Base-by-base conservation (phyloP, 2,888 invertebrate genomes). In the Mystacides longicornis region DNA sequence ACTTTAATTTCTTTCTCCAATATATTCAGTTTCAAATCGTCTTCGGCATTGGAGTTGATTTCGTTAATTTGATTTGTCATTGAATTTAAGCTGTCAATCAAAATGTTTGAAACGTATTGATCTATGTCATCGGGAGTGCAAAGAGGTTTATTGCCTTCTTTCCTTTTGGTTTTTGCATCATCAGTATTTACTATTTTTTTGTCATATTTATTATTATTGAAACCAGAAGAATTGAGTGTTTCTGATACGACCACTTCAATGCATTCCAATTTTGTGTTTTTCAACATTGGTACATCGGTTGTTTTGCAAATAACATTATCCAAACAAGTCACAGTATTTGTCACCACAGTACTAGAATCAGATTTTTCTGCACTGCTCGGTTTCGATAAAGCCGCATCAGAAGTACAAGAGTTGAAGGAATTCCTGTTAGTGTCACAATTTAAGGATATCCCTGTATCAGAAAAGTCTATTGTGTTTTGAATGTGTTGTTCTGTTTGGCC, bases 1-100 rank as follows among this genome's bases (percentile, higher is more conserved):
- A 77, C 75, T 64, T 77, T 77, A 51, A 77, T 77, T 66, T 77
- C 76, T 63, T 77, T 77, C 62, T 77, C 77, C 22, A 77, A 70
- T 2, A 77, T 71, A 63, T 69, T 74, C 27, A 77, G 68, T 63
- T 69, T 72, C 20, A 72, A 67, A 53, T 72, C 72, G 50, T 65
- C 67, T 1, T 71, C 71, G 43, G 72, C 70, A 1, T 72, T 69
- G 3, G 72, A 73, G 56, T 69, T 74, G 71, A 74, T 73, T 37
- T 66, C 69, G 60, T 77, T 75, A 7, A 77, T 65, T 61, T 74
- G 75, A 62, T 75, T 77, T 5, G 73, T 71, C 59, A 78, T 65
- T 2, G 77, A 75, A 63, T 76, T 72, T 11, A 79, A 67, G 60
- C 78, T 78, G 63, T 78, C 77, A 5, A 78, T 75, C 33, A 79